Conservation (phyloP, 1,140 invertebrate genomes). For the Ceratina calcarata region DNA sequence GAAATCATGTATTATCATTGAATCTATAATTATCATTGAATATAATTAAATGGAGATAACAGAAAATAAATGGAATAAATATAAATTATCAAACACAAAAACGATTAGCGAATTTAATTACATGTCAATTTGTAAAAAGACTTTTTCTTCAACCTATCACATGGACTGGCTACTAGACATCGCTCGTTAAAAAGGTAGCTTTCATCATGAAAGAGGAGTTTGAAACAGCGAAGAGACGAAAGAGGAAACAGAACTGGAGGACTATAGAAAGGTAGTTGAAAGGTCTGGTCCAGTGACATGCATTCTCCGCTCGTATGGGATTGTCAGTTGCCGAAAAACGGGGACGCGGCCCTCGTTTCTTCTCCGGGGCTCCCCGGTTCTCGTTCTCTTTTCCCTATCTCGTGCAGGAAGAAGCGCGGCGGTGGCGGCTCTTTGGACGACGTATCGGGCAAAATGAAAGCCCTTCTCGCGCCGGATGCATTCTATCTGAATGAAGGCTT, state of each 20-base stretch:
- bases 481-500: slow-evolving; percentile 37
- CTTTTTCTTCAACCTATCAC: too few species aligned
- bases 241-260: not conserved
- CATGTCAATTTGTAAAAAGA: too few species aligned
- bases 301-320: not conserved
- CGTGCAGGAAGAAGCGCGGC: not conserved
- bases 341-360: slow-evolving; percentile 12
- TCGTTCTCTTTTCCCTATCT: slow-evolving; percentile 1
- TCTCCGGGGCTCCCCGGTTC: not conserved
- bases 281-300: slow-evolving; percentile 11
- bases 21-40: too few species aligned
- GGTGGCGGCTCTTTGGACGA: slow-evolving; percentile 14
- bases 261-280: not conserved
- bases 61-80: too few species aligned
- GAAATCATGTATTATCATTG: too few species aligned
- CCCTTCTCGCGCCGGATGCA: slow-evolving; percentile 13
- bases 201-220: not conserved
- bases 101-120: too few species aligned
- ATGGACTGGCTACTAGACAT: too few species aligned
- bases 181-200: too few species aligned
- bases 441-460: slow-evolving; percentile 35
- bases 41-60: too few species aligned
- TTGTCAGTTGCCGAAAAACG: slow-evolving; percentile 13
- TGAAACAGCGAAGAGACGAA: not conserved
- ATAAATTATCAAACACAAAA: too few species aligned